Evolutionary conservation across 2,797 vertebrate species (phyloP).

Genomic region (Moxostoma hubbsi): DNA sequence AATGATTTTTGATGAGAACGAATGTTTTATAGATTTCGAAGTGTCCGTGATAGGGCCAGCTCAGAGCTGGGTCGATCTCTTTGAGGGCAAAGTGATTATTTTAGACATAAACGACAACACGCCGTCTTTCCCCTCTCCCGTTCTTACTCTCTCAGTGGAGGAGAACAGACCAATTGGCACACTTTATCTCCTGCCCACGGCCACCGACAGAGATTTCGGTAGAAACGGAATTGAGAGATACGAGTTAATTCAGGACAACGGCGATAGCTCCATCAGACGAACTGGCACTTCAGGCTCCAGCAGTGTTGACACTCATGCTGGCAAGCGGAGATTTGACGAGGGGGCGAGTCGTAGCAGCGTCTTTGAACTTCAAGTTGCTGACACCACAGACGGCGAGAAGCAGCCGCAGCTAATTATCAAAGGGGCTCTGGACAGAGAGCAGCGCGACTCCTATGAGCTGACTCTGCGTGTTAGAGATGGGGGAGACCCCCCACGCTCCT

Average conservation of each 20-base stretch:
- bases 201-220: constrained; percentile 96
- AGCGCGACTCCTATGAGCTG: constrained; percentile 96
- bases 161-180: constrained; percentile 98
- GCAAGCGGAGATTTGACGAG: constrained; percentile 82
- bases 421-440: constrained; percentile 94
- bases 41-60: constrained; percentile 98
- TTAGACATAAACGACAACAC: constrained; percentile 98
- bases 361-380: constrained; percentile 97
- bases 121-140: constrained; percentile 95
- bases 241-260: constrained; percentile 92
- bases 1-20: constrained; percentile 99
- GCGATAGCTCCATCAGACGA: constrained; percentile 79
- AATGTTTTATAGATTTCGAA: constrained; percentile 98
- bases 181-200: constrained; percentile 94
- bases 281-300: constrained; percentile 63
- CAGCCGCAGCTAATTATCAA: constrained; percentile 98
- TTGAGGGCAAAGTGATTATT: constrained; percentile 95
- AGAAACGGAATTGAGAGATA: constrained; percentile 97
- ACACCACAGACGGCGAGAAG: constrained; percentile 96
- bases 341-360: constrained; percentile 86
- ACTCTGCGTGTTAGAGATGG: constrained; percentile 93
- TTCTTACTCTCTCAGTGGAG: constrained; percentile 96
- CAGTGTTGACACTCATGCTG: constrained; percentile 73
- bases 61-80: constrained; percentile 98
- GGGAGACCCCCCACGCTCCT: constrained; percentile 93